phyloP scores from a whole-genome alignment of 2,113 vertebrate species.

The Rallus limicola region DNA sequence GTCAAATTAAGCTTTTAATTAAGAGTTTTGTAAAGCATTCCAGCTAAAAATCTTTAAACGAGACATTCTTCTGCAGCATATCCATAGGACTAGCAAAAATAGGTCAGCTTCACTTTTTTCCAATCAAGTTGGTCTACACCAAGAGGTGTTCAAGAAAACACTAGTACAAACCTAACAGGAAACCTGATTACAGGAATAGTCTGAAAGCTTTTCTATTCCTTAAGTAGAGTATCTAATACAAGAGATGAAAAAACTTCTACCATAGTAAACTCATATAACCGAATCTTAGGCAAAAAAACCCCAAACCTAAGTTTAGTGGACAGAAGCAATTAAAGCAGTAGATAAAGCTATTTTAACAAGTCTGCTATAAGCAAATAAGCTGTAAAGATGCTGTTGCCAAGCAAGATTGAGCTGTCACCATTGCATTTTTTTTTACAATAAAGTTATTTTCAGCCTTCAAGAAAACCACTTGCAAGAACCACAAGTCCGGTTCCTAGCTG shows the following conservation, averaged over 20 bases:
- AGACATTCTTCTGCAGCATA: background rate
- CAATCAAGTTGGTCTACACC: background rate
- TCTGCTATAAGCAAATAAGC: background rate
- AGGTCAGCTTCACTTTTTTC: background rate
- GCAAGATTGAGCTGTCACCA: background rate
- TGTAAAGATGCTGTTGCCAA: background rate
- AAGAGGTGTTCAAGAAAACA: background rate
- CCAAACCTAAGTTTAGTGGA: background rate
- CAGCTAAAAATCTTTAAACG: background rate
- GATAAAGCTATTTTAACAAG: background rate
- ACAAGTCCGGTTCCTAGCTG: background rate
- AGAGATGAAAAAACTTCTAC: background rate
- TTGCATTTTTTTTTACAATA: background rate
- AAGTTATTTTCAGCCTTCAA: background rate
- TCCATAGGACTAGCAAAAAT: background rate
- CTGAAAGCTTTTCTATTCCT: background rate
- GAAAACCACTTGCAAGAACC: background rate
- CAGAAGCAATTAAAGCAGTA: background rate
- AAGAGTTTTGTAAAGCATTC: background rate
- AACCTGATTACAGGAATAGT: background rate
- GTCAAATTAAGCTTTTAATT: constrained; percentile 26
- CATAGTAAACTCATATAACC: background rate
- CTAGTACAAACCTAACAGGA: background rate
- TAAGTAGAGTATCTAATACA: background rate
- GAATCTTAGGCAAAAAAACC: background rate